phyloP scores from a whole-genome alignment of 2,797 vertebrate species.

The Psittacula derbiana region DNA sequence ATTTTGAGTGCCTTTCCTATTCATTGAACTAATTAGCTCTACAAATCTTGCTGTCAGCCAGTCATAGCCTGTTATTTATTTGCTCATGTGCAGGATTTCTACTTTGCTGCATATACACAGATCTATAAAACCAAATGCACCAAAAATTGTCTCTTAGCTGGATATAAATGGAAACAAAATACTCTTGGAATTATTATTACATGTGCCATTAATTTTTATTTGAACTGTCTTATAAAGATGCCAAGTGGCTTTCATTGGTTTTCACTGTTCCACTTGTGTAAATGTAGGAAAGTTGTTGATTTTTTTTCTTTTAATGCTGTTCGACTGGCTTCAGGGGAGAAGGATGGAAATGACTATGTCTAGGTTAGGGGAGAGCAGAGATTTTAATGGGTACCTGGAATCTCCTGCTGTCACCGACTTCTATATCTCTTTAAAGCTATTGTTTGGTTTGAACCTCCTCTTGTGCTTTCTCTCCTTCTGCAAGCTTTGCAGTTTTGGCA shows the following conservation, averaged over 20 bases:
- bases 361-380: background rate
- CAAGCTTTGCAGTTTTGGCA: background rate
- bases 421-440: background rate
- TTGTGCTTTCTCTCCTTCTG: background rate
- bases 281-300: background rate
- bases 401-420: background rate
- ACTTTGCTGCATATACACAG: conserved; percentile 19
- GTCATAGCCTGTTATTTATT: conserved; percentile 63
- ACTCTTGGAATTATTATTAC: conserved; percentile 61
- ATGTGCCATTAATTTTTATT: conserved; percentile 70
- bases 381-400: background rate
- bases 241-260: conserved; percentile 36
- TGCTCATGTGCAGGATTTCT: conserved; percentile 37
- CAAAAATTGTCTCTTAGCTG: conserved; percentile 59
- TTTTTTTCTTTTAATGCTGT: background rate
- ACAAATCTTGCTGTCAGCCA: conserved; percentile 66
- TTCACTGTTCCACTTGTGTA: background rate
- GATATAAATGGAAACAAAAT: conserved; percentile 65
- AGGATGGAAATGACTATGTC: background rate
- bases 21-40: conserved; percentile 68
- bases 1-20: conserved; percentile 67
- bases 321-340: background rate
- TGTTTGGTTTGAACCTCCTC: background rate
- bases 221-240: conserved; percentile 52
- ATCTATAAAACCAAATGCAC: conserved; percentile 55